phyloP scores from a whole-genome alignment of 2,797 vertebrate genomes.

The Urosaurus nigricauda region DNA sequence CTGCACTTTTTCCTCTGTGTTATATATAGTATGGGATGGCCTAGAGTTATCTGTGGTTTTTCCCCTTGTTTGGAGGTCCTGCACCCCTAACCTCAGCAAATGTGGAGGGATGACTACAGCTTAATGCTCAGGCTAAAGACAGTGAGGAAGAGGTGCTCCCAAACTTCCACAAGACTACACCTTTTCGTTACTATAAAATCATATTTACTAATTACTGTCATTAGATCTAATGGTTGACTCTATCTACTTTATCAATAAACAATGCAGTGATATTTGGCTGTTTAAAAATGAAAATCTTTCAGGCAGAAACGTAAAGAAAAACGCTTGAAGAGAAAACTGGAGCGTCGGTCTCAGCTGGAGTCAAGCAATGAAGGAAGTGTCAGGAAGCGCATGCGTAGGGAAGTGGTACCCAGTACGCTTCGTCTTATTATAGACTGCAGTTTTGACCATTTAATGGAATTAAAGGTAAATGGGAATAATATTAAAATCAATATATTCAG shows the following conservation, averaged over 20 bases:
- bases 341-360: conserved; percentile 81
- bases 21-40: too few species aligned
- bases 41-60: too few species aligned
- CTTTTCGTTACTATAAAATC: too few species aligned
- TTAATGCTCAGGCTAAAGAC: background rate
- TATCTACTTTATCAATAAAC: background rate
- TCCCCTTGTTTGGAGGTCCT: too few species aligned
- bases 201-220: background rate
- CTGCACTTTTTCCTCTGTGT: too few species aligned
- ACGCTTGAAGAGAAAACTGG: conserved; percentile 89
- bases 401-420: conserved; percentile 82
- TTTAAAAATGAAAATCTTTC: conserved; percentile 41
- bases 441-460: conserved; percentile 91
- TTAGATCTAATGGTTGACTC: background rate
- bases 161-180: background rate
- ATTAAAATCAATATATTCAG: background rate
- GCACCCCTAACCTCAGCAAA: too few species aligned
- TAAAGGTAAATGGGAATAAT: conserved; percentile 84
- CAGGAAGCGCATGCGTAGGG: conserved; percentile 84
- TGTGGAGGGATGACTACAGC: too few species aligned
- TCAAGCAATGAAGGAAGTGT: conserved; percentile 69
- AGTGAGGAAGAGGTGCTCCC: background rate
- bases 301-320: conserved; percentile 93
- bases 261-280: conserved; percentile 3
- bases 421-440: conserved; percentile 94